These are phyloP conservation scores for Atta cephalotes DNA, from an alignment of 1,140 invertebrate genomes.

Conservation along the genomic window DNA sequence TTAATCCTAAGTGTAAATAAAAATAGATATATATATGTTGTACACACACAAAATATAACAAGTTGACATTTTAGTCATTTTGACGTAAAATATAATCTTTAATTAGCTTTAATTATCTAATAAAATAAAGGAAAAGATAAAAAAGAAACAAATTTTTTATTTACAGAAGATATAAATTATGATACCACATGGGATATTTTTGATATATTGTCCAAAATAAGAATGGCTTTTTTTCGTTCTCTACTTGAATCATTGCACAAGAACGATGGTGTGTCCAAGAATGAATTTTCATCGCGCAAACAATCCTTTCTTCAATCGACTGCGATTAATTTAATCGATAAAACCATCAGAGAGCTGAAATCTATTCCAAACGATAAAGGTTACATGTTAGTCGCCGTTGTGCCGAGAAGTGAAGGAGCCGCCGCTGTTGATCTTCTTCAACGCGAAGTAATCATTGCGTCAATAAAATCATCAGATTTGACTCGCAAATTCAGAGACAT, in stretches of 20 bases:
- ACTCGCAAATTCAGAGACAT: background rate
- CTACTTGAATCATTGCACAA: slow-evolving; percentile 69
- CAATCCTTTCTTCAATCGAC: slow-evolving; percentile 2
- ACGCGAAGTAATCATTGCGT: slow-evolving; percentile 65
- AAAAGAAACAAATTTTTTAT: background rate
- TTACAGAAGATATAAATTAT: background rate
- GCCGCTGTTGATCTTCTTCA: slow-evolving; percentile 64
- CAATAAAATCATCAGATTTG: background rate
- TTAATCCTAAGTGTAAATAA: background rate
- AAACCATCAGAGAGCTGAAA: slow-evolving; percentile 71
- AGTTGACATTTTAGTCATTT: too few species aligned
- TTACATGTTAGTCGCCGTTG: slow-evolving; percentile 70
- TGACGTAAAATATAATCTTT: background rate
- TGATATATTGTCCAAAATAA: slow-evolving; percentile 73
- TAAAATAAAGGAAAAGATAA: background rate
- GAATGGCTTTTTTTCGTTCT: slow-evolving; percentile 71
- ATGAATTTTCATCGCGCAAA: background rate
- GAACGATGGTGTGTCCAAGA: background rate
- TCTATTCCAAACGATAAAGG: slow-evolving; percentile 72
- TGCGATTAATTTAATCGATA: slow-evolving; percentile 61
- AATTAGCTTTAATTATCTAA: background rate
- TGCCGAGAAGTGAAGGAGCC: slow-evolving; percentile 60
- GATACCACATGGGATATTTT: slow-evolving; percentile 72
- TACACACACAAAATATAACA: too few species aligned
- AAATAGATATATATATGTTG: too few species aligned